These are phyloP conservation scores for Anthophora plumipes DNA, from an alignment of 2,888 invertebrate genomes.

Conservation along the genomic window DNA sequence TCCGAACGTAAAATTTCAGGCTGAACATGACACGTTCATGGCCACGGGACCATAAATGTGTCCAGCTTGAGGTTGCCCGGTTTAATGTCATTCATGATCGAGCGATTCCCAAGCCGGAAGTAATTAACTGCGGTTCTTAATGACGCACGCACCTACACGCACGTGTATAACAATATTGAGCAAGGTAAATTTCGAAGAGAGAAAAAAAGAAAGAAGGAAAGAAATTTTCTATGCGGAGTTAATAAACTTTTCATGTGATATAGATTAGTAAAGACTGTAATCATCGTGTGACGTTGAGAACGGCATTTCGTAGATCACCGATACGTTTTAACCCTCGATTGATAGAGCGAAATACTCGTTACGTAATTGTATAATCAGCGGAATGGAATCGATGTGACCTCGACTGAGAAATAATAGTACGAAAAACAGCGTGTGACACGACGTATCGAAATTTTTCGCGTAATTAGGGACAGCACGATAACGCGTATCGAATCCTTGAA, in stretches of 20 bases:
- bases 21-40: not conserved
- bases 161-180: constrained; percentile 17
- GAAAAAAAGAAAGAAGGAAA: no score
- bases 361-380: not conserved
- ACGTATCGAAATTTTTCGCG: no score
- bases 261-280: not conserved
- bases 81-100: constrained; percentile 43
- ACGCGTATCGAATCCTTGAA: no score
- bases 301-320: not conserved
- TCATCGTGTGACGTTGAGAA: not conserved
- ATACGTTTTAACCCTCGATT: constrained; percentile 5
- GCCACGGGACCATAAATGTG: not conserved
- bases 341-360: not conserved
- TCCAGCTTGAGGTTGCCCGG: constrained; percentile 19
- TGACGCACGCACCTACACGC: constrained; percentile 43
- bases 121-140: constrained; percentile 55
- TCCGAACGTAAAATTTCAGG: constrained; percentile 3
- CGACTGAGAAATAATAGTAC: not conserved
- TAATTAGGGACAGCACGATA: no score
- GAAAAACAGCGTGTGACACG: not conserved
- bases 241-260: not conserved
- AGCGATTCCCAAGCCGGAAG: constrained; percentile 55
- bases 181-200: constrained; percentile 8
- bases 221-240: not conserved
- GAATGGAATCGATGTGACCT: not conserved